Base-by-base conservation (phyloP, 2,113 vertebrate species). In the Piaya cayana region DNA sequence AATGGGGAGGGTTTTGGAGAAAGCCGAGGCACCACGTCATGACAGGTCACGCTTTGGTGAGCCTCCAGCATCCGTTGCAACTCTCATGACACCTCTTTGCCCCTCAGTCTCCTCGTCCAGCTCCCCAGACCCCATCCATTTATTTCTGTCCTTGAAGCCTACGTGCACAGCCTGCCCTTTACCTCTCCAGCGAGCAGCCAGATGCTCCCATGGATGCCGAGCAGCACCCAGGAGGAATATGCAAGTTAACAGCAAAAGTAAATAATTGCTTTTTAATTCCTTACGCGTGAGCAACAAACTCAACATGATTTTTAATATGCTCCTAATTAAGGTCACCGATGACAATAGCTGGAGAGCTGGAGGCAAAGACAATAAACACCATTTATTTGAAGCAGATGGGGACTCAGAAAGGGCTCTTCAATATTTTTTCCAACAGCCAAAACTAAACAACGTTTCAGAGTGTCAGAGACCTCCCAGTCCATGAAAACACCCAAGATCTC, bases 341-440 rank as follows among this genome's bases (percentile, higher is more conserved):
- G 94, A 82, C 79, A 81, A 59, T 19, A 88, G 81, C 93, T 77
- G 56, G 30, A 76, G 71, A 89, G 68, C 16, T 27, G 89, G 77
- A 94, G 20, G n/a, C 81, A 92, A 93, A 93, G 87, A 78, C 45
- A 92, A 93, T 76, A 96, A 97, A 96, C 92, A 95, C 30, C 58
- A 82, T 68, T 97, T 94, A 98, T 94, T 55, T 23, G 42, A 92
- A 97, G 86, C 97, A 98, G 96, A 97, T 96, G 95, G 84, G 69
- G 82, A 59, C 62, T 82, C 67, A 6, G 80, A 88, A 82, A 89
- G 39, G 52, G 65, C 77, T 88, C 89, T 82, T 55, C 60, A 36
- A 27, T 59, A 29, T 76, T 49, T 71, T 80, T 93, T 53, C 29
- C 68, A 69, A 82, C 71, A 86, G 37, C 52, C 52, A 68, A 47